Conservation (phyloP, 1,140 invertebrate species). For the Penaeus chinensis region DNA sequence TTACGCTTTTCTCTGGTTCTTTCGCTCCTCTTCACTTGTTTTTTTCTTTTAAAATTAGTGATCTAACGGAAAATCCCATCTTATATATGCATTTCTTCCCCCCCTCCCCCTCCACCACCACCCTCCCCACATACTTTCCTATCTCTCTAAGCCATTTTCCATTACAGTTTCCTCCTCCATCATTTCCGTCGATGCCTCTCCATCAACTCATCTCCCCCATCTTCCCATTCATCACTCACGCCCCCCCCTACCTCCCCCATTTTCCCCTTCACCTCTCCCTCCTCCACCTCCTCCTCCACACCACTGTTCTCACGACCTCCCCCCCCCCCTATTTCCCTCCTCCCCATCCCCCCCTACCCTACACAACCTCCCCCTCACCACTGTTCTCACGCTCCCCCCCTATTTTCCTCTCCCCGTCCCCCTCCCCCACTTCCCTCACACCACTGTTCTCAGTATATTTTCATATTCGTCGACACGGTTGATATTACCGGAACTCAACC, state of each 20-base stretch:
- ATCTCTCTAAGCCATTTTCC: too few relatives aligned
- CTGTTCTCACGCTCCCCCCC: neutral
- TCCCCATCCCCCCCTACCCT: neutral
- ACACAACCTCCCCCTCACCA: neutral
- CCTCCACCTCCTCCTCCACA: neutral
- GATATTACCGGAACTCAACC: conserved; percentile 13
- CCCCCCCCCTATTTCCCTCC: neutral
- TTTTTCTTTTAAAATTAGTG: too few relatives aligned
- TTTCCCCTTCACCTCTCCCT: neutral
- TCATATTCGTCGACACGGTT: conserved; percentile 34
- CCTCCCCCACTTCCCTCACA: neutral
- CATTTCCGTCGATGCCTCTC: neutral
- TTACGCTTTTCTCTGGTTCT: too few relatives aligned
- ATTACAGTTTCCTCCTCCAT: neutral
- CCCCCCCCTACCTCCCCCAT: neutral
- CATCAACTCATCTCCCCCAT: neutral
- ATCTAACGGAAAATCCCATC: too few relatives aligned
- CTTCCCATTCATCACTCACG: neutral
- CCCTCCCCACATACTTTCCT: too few relatives aligned
- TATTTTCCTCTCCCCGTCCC: neutral
- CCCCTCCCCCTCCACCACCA: too few relatives aligned
- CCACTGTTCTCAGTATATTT: conserved; percentile 19
- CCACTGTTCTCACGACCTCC: neutral
- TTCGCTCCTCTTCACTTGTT: too few relatives aligned
- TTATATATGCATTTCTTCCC: too few relatives aligned